phyloP scores from a whole-genome alignment of 1,140 invertebrate genomes.

The Grapholita molesta region DNA sequence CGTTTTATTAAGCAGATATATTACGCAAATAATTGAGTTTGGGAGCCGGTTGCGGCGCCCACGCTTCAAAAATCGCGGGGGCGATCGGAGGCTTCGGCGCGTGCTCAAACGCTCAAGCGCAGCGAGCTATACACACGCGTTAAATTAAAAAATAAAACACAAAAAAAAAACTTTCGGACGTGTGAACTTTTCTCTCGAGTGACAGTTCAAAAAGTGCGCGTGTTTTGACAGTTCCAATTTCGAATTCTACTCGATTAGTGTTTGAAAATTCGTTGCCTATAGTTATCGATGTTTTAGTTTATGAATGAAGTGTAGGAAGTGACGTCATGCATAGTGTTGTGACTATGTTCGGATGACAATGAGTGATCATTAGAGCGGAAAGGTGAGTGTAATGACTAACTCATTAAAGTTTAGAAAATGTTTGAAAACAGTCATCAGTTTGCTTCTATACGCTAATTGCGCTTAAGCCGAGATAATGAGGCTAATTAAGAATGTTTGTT shows the following conservation, averaged over 20 bases:
- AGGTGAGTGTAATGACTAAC: constrained; percentile 61
- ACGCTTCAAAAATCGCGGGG: constrained; percentile 68
- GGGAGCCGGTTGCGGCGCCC: constrained; percentile 56
- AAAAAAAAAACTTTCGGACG: constrained; percentile 33
- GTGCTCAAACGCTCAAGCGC: constrained; percentile 65
- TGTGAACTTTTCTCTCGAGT: constrained; percentile 35
- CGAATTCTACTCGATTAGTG: constrained; percentile 38
- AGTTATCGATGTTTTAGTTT: constrained; percentile 51
- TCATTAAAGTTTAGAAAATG: constrained; percentile 47
- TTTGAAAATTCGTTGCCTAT: constrained; percentile 23
- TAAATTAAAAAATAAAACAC: constrained; percentile 44
- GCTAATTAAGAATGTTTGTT: constrained; percentile 10
- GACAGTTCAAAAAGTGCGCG: constrained; percentile 27
- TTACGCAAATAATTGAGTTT: constrained; percentile 70
- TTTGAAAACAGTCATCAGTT: constrained; percentile 20
- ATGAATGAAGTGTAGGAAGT: constrained; percentile 75
- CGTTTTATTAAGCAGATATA: constrained; percentile 57
- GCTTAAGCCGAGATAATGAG: not conserved
- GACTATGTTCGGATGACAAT: constrained; percentile 68
- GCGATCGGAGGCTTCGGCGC: constrained; percentile 63
- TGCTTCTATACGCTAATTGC: constrained; percentile 4
- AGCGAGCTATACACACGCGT: constrained; percentile 59
- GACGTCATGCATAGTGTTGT: constrained; percentile 75
- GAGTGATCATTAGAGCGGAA: constrained; percentile 68
- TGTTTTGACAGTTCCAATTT: constrained; percentile 27